phyloP scores from a whole-genome alignment of 2,113 vertebrate genomes.

The Phylloscopus whistleri region DNA sequence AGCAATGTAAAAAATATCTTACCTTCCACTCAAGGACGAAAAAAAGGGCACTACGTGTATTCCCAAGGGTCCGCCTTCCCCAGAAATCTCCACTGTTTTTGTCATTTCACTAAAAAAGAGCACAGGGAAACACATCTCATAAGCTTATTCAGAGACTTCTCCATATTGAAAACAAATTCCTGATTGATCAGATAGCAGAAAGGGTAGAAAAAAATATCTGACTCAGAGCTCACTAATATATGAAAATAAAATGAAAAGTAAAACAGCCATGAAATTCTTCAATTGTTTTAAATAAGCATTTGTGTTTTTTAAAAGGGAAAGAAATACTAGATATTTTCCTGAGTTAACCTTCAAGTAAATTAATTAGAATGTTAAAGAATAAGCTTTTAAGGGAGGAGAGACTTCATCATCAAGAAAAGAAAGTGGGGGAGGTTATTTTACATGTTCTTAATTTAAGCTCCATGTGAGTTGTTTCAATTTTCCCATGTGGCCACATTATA shows the following conservation, averaged over 20 bases:
- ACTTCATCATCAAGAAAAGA: not conserved
- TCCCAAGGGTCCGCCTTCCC: constrained; percentile 89
- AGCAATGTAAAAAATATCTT: constrained; percentile 57
- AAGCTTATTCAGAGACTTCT: not conserved
- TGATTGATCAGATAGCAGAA: not conserved
- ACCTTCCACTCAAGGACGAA: constrained; percentile 96
- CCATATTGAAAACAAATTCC: not conserved
- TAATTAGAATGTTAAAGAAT: not conserved
- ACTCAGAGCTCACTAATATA: not conserved
- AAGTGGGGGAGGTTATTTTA: not conserved
- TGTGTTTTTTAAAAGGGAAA: not conserved
- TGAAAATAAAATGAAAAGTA: not conserved
- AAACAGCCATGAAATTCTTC: not conserved
- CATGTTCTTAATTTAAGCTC: not conserved
- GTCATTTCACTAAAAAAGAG: constrained; percentile 81
- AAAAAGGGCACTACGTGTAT: constrained; percentile 96
- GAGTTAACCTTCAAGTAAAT: not conserved
- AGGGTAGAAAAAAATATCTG: not conserved
- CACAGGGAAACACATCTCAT: not conserved
- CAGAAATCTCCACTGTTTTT: constrained; percentile 90
- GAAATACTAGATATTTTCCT: not conserved
- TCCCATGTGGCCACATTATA: not conserved
- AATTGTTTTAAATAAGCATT: not conserved
- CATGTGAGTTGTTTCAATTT: not conserved
- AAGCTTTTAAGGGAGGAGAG: not conserved